Base-by-base conservation (phyloP, 1,140 invertebrate genomes). In the Leptinotarsa defecta region DNA sequence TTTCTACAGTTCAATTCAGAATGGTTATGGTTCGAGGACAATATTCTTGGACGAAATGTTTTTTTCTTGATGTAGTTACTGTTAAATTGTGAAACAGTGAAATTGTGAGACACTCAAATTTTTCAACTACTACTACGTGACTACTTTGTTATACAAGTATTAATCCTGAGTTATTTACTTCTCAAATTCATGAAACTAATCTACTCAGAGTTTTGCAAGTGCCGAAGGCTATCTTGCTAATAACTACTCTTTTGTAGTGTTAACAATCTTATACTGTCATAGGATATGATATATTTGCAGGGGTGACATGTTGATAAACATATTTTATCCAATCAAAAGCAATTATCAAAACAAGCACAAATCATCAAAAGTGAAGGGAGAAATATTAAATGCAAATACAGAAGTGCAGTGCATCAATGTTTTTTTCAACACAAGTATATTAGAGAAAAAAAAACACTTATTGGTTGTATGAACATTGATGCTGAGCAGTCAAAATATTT, bases 271-370 rank as follows among this genome's bases (percentile, higher is more conserved):
- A 11, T 19, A 43, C n/a, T 68, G 43, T 43, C 34, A 43, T 34
- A 70, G 48, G 19, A 48, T 49, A 48, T 48, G 34, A 70, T 19
- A 70, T 70, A 70, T 70, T 49, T 77, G 81, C 80, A 79, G 81
- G 81, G 81, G 81, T 83, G 81, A 83, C 81, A 83, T 79, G 73
- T 83, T 81, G 80, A 81, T 79, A 80, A 57, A 57, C 6, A 57
- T 57, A 57, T 57, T 19, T 19, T 17, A 57, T 57, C 52, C 52
- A 57, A 57, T 19, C 52, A 57, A 57, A 57, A 57, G 52, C 52
- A 57, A 57, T 57, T 17, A 57, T 57, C 52, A 57, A 57, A 57
- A 57, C 52, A 57, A 57, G 52, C 52, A 57, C 52, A 57, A 57
- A 57, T 57, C n/a, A 57, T 57, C 52, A 57, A 57, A 57, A 57